Conservation (phyloP, 2,113 vertebrate species). For the Nymphicus hollandicus region DNA sequence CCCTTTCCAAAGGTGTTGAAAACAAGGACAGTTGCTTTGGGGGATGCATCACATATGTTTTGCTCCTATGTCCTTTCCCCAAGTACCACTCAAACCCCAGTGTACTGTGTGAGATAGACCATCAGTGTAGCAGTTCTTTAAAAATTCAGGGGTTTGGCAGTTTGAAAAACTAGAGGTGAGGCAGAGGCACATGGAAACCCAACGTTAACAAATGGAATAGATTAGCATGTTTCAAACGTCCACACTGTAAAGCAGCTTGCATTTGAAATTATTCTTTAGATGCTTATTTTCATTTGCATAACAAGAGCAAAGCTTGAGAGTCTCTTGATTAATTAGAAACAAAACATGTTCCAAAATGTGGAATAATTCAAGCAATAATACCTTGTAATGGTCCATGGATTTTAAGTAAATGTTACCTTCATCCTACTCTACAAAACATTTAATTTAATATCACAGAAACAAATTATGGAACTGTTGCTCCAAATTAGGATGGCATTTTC, state of each 20-base stretch:
- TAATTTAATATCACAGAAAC: not conserved
- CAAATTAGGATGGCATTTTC: slow-evolving; percentile 58
- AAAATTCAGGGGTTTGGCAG: accelerated
- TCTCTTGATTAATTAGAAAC: not conserved
- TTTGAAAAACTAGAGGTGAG: not conserved
- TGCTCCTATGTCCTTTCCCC: not conserved
- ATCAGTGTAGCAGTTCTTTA: not conserved
- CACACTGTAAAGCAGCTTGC: not conserved
- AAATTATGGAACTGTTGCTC: slow-evolving; percentile 4
- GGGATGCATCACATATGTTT: not conserved
- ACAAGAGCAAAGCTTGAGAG: not conserved
- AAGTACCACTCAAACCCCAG: not conserved
- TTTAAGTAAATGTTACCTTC: slow-evolving; percentile 12
- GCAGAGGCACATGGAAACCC: not conserved
- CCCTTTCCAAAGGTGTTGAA: not conserved
- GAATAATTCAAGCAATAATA: not conserved
- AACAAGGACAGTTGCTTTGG: not conserved
- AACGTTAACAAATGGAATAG: not conserved
- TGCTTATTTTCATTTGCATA: not conserved
- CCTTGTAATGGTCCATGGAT: not conserved
- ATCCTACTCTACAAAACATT: not conserved
- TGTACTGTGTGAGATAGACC: accelerated
- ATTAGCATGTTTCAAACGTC: accelerated
- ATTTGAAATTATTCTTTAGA: not conserved
- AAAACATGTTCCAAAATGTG: not conserved